These are phyloP conservation scores for Hydrochoerus hydrochaeris DNA, from an alignment of 2,113 vertebrate genomes.

Conservation along the genomic window DNA sequence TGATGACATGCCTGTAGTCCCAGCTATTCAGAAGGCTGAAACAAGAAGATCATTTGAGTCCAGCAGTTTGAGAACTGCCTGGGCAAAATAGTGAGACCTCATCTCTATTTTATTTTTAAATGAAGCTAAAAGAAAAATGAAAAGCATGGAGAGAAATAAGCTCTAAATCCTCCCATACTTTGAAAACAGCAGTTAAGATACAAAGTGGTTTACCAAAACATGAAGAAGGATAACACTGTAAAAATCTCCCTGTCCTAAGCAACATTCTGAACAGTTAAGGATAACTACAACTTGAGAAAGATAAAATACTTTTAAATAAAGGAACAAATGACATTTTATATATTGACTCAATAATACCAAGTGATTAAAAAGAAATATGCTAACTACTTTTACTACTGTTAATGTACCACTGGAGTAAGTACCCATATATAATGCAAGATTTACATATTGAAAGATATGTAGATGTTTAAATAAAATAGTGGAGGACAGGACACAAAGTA, in stretches of 20 bases:
- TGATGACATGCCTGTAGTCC: too few relatives aligned
- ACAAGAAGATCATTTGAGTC: neutral
- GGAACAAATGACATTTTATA: neutral
- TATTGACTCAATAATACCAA: neutral
- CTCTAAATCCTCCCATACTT: neutral
- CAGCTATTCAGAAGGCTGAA: neutral
- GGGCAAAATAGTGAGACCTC: neutral
- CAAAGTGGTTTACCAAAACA: neutral
- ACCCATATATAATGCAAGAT: neutral
- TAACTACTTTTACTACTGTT: neutral
- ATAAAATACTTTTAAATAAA: conserved; percentile 28
- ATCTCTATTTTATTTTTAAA: neutral
- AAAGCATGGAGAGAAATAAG: conserved; percentile 7
- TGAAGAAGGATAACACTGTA: neutral
- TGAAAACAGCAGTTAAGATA: neutral
- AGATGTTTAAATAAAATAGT: neutral
- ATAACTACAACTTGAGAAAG: conserved; percentile 26
- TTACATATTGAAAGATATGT: neutral
- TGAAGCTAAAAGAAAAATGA: conserved; percentile 43
- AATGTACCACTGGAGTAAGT: neutral
- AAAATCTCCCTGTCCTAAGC: neutral
- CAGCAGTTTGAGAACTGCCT: neutral
- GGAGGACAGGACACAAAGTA: conserved; percentile 13
- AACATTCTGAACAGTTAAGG: neutral
- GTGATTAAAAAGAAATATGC: neutral